Conservation (phyloP, 2,888 invertebrate species). For the Oligia strigilis region DNA sequence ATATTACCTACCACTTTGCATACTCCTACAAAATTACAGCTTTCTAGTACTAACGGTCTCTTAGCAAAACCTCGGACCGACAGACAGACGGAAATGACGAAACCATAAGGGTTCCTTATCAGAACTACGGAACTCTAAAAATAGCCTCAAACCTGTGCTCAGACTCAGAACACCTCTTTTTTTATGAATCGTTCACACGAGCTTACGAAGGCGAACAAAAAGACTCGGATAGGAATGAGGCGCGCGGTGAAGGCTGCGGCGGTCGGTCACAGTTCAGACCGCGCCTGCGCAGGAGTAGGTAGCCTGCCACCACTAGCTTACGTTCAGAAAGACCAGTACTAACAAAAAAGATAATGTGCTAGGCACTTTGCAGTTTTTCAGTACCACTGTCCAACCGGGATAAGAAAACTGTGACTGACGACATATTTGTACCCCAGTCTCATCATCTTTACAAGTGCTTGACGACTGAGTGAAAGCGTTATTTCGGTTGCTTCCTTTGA, state of each 20-base stretch:
- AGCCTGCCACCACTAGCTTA: neutral
- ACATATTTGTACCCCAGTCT: neutral
- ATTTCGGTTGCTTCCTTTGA: no score
- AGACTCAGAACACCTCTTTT: neutral
- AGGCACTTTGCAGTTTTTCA: neutral
- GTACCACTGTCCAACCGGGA: neutral
- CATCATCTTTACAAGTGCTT: neutral
- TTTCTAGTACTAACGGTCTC: no score
- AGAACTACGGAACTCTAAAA: no score
- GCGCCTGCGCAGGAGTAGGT: constrained; percentile 39
- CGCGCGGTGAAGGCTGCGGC: constrained; percentile 44
- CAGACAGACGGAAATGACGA: no score
- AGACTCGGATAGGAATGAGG: constrained; percentile 22
- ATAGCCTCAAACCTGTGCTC: no score
- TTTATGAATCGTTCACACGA: constrained; percentile 24
- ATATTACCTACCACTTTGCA: no score
- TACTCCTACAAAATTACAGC: no score
- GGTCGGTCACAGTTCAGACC: constrained; percentile 70
- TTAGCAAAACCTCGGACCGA: no score
- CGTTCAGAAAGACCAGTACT: constrained; percentile 8
- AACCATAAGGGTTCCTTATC: no score
- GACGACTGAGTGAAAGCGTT: no score
- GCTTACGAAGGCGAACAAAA: constrained; percentile 31
- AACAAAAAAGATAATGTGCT: neutral
- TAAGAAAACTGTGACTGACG: neutral